Evolutionary conservation across 2,797 vertebrate genomes (phyloP), one percentile per base, ranked within the genome.

Genomic region (Valencia hispanica): DNA sequence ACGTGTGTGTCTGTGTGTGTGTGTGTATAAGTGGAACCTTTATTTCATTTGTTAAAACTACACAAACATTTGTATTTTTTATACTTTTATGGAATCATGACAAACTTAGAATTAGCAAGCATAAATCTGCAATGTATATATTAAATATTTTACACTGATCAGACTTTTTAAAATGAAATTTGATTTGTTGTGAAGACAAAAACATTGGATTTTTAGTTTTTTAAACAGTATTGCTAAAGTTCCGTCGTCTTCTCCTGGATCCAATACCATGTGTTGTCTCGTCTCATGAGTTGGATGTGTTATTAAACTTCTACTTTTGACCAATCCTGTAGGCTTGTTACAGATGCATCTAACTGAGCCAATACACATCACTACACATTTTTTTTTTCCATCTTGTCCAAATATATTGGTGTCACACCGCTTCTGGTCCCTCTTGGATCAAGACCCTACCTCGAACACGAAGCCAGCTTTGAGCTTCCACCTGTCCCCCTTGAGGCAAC

Each of bases 401-500:
- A 86, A 85, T 71, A 85, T 71, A 79, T 84, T 79, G 75, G 30
- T 63, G 75, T 85, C 76, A 61, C 9, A 17, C 3, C 0, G 2
- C 73, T 48, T 48, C 53, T 84, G 83, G 83, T 79, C 69, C 63
- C 53, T 39, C 53, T 30, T 59, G 72, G 72, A 84, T 70, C 15
- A 66, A 53, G 72, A 74, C 73, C 48, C 50, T 11, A 17, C 61
- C 17, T 53, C 1, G 1, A 36, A 70, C 63, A 69, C 17, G 45
- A 76, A 73, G 65, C 59, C 73, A 81, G 75, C 82, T 82, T 72
- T 61, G 72, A 74, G 32, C 71, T 0, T 51, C 84, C 90, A 90
- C 90, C 89, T 89, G 87, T 80, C 72, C 79, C 39, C 80, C 86
- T 87, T 17, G 32, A 83, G 87, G 86, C 63, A 5, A 14, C 4